phyloP scores from a whole-genome alignment of 92 coral and sea anemone species.

The Diadumene lineata region DNA sequence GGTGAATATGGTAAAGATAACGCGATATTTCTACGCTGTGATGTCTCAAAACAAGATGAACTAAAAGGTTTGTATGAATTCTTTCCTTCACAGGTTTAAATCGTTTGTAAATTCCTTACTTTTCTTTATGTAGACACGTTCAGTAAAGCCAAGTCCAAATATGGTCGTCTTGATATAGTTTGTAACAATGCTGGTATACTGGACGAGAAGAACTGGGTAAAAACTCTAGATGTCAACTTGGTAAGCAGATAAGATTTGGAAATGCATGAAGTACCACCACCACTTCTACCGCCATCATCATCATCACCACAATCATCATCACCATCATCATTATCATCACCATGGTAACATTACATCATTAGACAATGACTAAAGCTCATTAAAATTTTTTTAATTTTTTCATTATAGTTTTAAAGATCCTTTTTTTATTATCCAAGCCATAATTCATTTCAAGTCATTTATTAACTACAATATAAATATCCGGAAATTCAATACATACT shows the following conservation, averaged over 20 bases:
- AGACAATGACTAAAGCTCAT: too few species aligned
- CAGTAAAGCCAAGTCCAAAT: conserved; percentile 40
- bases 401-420: too few species aligned
- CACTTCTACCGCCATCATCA: background rate
- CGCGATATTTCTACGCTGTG: conserved; percentile 57
- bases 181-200: conserved; percentile 87
- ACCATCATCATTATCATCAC: background rate
- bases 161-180: conserved; percentile 69
- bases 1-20: conserved; percentile 43
- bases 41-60: conserved; percentile 54
- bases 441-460: too few species aligned
- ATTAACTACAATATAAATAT: too few species aligned
- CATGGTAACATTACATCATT: background rate
- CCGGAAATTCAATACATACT: background rate
- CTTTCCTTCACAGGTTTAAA: background rate
- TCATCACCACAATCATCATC: background rate
- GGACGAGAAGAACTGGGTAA: conserved; percentile 75
- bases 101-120: too few species aligned
- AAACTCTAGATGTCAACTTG: conserved; percentile 73
- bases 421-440: too few species aligned
- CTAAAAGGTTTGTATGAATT: conserved; percentile 43
- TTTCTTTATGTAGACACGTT: conserved; percentile 50
- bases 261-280: too few species aligned
- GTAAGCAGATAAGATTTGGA: conserved; percentile 35
- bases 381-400: too few species aligned